phyloP scores from a whole-genome alignment of 1,140 invertebrate genomes.

The Bombus polaris region DNA sequence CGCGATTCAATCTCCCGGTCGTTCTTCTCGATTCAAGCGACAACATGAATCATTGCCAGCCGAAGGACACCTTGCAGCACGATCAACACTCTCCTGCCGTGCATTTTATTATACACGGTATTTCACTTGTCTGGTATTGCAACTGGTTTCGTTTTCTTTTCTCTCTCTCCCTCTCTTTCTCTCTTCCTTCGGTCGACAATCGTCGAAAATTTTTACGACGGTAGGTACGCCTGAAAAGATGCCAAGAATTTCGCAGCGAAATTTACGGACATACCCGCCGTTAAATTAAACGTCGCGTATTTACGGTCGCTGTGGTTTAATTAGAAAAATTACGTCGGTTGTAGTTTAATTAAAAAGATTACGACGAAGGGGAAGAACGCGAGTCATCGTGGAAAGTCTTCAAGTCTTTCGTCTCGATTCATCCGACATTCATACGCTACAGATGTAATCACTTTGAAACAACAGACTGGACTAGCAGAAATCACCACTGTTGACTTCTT shows the following conservation, averaged over 20 bases:
- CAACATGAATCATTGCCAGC: background rate
- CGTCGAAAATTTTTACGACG: background rate
- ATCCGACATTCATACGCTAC: background rate
- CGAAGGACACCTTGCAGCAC: background rate
- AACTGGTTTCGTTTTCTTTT: background rate
- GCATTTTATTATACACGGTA: slow-evolving; percentile 11
- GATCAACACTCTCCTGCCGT: no score
- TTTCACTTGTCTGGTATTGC: background rate
- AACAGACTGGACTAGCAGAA: background rate
- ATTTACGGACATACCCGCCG: slow-evolving; percentile 1
- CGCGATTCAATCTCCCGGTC: background rate
- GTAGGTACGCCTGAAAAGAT: background rate
- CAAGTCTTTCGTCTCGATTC: background rate
- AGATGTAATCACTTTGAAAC: background rate
- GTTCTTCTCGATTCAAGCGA: background rate
- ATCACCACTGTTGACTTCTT: no score
- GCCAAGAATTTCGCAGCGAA: background rate
- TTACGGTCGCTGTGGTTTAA: background rate
- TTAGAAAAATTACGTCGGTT: background rate
- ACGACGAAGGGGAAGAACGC: background rate
- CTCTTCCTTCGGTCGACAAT: no score
- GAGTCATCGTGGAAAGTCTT: background rate
- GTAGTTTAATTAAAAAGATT: slow-evolving; percentile 12
- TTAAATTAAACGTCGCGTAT: slow-evolving; percentile 7
- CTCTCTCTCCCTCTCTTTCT: background rate